Evolutionary conservation across 1,140 invertebrate species (phyloP), one percentile per base, ranked within the genome.

Genomic region (Magallana angulata): DNA sequence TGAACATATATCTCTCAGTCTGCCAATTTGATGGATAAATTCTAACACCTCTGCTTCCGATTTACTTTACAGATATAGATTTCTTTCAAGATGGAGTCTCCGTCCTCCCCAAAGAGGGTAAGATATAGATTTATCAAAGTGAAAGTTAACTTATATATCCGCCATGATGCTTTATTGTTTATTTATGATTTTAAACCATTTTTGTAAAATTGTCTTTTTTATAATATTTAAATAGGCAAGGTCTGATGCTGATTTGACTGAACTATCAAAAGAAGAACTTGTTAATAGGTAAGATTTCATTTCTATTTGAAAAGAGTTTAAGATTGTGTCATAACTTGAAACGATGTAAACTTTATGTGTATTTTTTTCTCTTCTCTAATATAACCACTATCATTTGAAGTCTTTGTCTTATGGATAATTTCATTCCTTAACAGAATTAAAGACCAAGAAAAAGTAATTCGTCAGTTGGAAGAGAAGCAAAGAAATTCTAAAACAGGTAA

Each of bases 231-330:
- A 85, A 18, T 80, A 91, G 24, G 90, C 95, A 16, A 95, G 95
- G 87, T 90, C 96, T 82, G 95, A 93, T n/a, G 94, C 94, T 89
- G 95, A 96, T 82, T 91, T 96, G 90, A 95, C 95, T 76, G 92
- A 89, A 81, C 91, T 96, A 82, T 94, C 93, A 64, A 96, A 95
- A 93, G 95, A 96, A 82, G 96, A 96, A 88, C 92, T 96, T 86
- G 92, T 87, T 24, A 82, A 62, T 24, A 87, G 81, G 85, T 87
- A 64, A 62, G 68, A 18, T 64, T 7, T 16, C 60, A n/a, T 64
- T 64, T n/a, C 7, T 18, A 6, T 64, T 48, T 48, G 36, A 48
- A 48, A 48, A 48, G 36, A 48, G 36, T 48, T 48, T 48, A 48
- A 48, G 36, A 48, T 4, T 48, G 36, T 48, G 36, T 48, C 2